Evolutionary conservation across 2,113 vertebrate species (phyloP).

Genomic region (Psilopogon haemacephalus): DNA sequence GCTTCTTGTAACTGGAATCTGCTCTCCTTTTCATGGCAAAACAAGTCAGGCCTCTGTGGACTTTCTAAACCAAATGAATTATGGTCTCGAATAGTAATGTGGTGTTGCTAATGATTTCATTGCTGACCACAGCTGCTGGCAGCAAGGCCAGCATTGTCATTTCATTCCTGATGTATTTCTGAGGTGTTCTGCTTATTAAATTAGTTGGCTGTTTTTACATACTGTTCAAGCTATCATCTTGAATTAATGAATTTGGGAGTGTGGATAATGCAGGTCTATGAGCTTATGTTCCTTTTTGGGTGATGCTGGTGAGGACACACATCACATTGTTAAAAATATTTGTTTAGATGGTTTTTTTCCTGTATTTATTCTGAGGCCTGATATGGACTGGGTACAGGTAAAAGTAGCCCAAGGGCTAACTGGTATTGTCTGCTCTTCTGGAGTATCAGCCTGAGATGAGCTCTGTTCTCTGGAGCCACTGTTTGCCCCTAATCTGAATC

Average conservation of each 20-base stretch:
- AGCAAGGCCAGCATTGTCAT: neutral
- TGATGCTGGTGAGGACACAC: neutral
- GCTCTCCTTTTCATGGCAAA: conserved; percentile 45
- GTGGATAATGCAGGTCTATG: neutral
- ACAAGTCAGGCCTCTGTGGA: conserved; percentile 54
- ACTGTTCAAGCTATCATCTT: conserved; percentile 24
- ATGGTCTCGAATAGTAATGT: conserved; percentile 28
- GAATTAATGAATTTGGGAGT: conserved; percentile 25
- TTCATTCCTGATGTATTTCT: neutral
- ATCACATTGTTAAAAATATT: neutral
- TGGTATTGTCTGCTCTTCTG: neutral
- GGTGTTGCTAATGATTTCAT: conserved; percentile 51
- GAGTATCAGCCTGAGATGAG: neutral
- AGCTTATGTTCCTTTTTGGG: neutral
- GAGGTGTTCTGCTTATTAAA: conserved; percentile 18
- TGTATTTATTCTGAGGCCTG: neutral
- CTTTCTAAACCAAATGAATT: conserved; percentile 48
- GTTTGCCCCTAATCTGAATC: neutral
- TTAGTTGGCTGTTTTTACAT: neutral
- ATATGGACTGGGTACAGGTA: neutral
- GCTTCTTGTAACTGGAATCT: neutral
- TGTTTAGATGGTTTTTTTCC: neutral
- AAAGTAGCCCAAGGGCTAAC: neutral
- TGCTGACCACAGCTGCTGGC: conserved; percentile 40
- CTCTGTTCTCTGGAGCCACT: neutral